phyloP scores from a whole-genome alignment of 1,140 invertebrate genomes.

The Scaptomyza pallida region DNA sequence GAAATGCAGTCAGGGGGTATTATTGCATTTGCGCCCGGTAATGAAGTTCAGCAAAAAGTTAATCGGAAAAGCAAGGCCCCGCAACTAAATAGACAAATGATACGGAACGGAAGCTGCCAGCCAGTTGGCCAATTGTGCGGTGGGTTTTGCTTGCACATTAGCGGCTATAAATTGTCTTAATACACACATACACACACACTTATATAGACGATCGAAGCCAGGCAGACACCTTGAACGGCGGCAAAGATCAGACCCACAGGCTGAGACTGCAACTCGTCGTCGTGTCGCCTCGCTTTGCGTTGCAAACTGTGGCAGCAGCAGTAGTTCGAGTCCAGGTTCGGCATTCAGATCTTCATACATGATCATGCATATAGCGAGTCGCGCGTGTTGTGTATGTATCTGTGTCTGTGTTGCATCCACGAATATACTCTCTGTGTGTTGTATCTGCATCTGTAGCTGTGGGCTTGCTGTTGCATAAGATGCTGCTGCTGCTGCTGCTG shows the following conservation, averaged over 20 bases:
- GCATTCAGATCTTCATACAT: constrained; percentile 76
- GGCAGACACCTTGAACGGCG: constrained; percentile 76
- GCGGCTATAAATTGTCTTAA: constrained; percentile 83
- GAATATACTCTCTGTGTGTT: background rate
- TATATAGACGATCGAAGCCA: constrained; percentile 26
- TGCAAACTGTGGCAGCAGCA: constrained; percentile 47
- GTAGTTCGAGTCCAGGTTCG: constrained; percentile 51
- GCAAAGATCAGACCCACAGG: constrained; percentile 78
- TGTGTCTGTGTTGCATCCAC: constrained; percentile 13
- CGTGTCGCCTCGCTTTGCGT: constrained; percentile 22
- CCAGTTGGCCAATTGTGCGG: constrained; percentile 71
- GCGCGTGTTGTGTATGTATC: constrained; percentile 37
- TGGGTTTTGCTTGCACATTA: constrained; percentile 81
- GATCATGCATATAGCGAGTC: constrained; percentile 59
- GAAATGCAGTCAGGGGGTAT: constrained; percentile 28
- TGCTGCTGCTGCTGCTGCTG: constrained; percentile 29
- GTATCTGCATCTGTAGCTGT: constrained; percentile 69
- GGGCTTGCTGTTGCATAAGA: constrained; percentile 50
- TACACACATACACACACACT: constrained; percentile 44
- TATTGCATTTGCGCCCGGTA: constrained; percentile 79
- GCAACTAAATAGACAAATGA: constrained; percentile 83
- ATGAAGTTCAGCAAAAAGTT: constrained; percentile 82
- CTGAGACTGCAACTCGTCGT: constrained; percentile 36
- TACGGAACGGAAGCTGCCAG: constrained; percentile 79
- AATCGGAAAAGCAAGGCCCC: constrained; percentile 78